Evolutionary conservation across 2,113 vertebrate genomes (phyloP).

Genomic region (Albula goreensis): DNA sequence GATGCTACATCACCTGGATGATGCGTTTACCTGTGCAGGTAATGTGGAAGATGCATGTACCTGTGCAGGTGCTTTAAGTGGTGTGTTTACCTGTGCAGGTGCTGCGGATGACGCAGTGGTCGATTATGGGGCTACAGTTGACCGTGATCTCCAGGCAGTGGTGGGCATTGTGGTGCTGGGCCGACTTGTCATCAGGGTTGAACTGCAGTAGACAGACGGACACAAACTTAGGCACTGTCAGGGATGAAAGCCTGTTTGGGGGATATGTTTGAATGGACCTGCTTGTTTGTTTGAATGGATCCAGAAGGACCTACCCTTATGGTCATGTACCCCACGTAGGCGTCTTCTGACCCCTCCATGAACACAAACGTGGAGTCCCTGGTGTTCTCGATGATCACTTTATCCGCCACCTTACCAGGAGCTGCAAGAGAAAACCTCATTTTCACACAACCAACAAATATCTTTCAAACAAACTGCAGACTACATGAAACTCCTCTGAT

Average conservation of each 20-base stretch:
- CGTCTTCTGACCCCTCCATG: constrained; percentile 99
- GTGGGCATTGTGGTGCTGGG: constrained; percentile 97
- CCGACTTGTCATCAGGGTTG: constrained; percentile 98
- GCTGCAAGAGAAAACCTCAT: constrained; percentile 64
- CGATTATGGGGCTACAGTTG: constrained; percentile 98
- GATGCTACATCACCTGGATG: constrained; percentile 11
- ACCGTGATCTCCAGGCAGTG: constrained; percentile 99
- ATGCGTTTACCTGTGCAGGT: constrained; percentile 77
- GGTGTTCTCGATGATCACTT: constrained; percentile 99
- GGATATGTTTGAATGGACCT: too few relatives aligned
- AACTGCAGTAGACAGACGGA: constrained; percentile 71
- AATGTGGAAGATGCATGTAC: constrained; percentile 57
- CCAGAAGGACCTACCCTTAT: constrained; percentile 78
- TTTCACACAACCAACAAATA: not conserved
- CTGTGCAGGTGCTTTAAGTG: too few relatives aligned
- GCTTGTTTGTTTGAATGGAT: too few relatives aligned
- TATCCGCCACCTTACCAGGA: constrained; percentile 98
- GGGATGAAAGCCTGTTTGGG: not conserved
- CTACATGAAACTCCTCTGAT: too few relatives aligned
- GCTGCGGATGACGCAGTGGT: constrained; percentile 98
- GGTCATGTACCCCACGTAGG: constrained; percentile 98
- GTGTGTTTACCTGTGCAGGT: constrained; percentile 84
- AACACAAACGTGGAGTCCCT: constrained; percentile 99
- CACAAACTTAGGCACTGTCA: not conserved
- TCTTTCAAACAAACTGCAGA: not conserved